Evolutionary conservation across 2,113 vertebrate genomes (phyloP), one percentile per base, ranked within the genome.

Genomic region (Raphicerus campestris): DNA sequence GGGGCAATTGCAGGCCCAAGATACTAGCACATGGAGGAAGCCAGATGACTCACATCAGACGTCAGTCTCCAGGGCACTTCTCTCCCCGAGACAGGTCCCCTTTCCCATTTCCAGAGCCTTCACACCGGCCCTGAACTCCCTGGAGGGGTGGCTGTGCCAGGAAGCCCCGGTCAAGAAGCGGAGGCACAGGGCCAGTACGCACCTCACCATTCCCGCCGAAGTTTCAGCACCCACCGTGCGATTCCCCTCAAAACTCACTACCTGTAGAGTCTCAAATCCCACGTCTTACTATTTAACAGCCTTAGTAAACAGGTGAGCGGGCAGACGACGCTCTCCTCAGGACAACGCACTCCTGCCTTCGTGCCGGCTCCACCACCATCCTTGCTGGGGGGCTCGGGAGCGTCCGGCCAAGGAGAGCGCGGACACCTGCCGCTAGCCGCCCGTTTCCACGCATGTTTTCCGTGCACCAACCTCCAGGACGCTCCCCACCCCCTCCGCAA

Each of bases 111-210:
- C 75, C 24, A 39, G 11, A 81, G 86, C 58, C 3, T 80, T 39
- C 0, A 82, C 20, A 14, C 75, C 47, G 13, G 3, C 10, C 39
- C 0, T 0, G 0, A 24, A 8, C 20, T 24, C 10, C 28, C 28
- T 2, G 1, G 5, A 9, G 58, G 8, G 39, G 42, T 42, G n/a
- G 49, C 60, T 56, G 5, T 3, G 1, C 20, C 17, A 6, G 20
- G 16, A 1, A 8, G 35, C 32, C 11, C 16, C 47, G 28, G 39
- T 2, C 10, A 32, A 73, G 30, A 32, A n/a, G 9, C 6, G 2
- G 49, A 19, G 15, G n/a, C 9, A 9, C 45, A 16, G 10, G 19
- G 45, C 2, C 81, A 32, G 42, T 15, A 60, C 7, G 11, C 30
- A 53, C 15, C 26, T 84, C 30, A 7, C 39, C 51, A 63, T 28